phyloP scores from a whole-genome alignment of 2,797 vertebrate species.

The Enteromius viviparus region DNA sequence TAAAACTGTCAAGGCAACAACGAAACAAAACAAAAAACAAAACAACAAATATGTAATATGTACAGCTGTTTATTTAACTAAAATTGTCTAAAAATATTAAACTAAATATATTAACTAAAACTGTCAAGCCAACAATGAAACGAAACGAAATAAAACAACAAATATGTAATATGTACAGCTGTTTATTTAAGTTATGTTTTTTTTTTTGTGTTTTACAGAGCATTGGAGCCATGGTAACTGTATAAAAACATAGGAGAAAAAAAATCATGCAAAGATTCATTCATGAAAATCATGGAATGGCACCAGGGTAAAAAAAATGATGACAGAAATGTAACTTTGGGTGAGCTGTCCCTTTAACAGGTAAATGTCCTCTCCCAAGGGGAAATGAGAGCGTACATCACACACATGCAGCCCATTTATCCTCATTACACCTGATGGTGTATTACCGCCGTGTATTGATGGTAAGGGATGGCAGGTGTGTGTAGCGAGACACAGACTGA shows the following conservation, averaged over 20 bases:
- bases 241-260: neutral
- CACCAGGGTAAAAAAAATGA: neutral
- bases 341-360: slow-evolving; percentile 34
- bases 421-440: slow-evolving; percentile 55
- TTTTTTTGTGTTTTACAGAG: neutral
- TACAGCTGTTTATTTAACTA: neutral
- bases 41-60: neutral
- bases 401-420: slow-evolving; percentile 45
- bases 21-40: neutral
- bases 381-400: slow-evolving; percentile 42
- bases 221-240: too few species aligned
- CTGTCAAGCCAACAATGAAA: too few species aligned
- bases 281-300: neutral
- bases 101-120: too few species aligned
- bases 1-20: neutral
- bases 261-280: neutral
- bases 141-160: too few species aligned
- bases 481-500: slow-evolving; percentile 58
- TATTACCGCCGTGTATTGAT: slow-evolving; percentile 51
- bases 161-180: too few species aligned
- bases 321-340: neutral
- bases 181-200: too few species aligned
- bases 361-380: slow-evolving; percentile 58
- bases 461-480: slow-evolving; percentile 52
- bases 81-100: too few species aligned